These are phyloP conservation scores for Rhizomys pruinosus DNA, from an alignment of 2,113 vertebrate species.

Conservation along the genomic window DNA sequence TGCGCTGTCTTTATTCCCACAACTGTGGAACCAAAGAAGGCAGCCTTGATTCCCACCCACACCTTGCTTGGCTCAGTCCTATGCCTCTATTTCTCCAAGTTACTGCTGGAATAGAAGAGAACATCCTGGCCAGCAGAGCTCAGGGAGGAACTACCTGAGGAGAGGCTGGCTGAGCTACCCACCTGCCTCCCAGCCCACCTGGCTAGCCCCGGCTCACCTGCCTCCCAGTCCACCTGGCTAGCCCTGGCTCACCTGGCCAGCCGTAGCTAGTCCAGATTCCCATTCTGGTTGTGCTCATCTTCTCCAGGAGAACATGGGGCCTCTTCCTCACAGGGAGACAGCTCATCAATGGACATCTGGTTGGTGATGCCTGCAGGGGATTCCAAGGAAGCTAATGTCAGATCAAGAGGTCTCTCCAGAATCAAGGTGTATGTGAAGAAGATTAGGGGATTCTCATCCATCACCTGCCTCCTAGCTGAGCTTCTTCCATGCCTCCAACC, in stretches of 20 bases:
- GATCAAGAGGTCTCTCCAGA: background rate
- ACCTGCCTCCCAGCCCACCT: background rate
- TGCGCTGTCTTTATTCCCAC: background rate
- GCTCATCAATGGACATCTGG: slow-evolving; percentile 88
- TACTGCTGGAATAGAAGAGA: background rate
- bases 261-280: slow-evolving; percentile 85
- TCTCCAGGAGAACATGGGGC: slow-evolving; percentile 53
- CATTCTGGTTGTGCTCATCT: slow-evolving; percentile 83
- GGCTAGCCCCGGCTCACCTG: background rate
- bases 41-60: background rate
- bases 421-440: background rate
- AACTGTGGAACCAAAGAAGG: background rate
- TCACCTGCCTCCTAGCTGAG: background rate
- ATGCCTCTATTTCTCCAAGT: background rate
- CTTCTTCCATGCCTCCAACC: background rate
- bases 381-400: background rate
- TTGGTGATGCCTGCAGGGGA: slow-evolving; percentile 86
- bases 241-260: slow-evolving; percentile 58
- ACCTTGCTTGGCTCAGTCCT: background rate
- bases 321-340: slow-evolving; percentile 84
- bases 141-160: background rate
- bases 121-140: background rate
- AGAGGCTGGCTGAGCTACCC: background rate
- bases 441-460: background rate
- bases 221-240: background rate